These are phyloP conservation scores for Eupithecia insigniata DNA, from an alignment of 2,888 invertebrate genomes.

Conservation along the genomic window DNA sequence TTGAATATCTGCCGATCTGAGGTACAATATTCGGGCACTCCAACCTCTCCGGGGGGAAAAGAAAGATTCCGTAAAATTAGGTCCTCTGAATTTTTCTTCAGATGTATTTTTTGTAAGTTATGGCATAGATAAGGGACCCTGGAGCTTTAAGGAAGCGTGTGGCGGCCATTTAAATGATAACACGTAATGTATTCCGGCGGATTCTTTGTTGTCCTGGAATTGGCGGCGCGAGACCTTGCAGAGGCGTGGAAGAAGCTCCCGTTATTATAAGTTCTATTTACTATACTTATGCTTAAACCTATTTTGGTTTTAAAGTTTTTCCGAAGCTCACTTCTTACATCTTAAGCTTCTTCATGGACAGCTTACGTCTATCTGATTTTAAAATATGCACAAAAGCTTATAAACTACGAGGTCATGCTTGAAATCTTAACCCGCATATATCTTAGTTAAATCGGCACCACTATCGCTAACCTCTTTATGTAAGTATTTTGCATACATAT, in stretches of 20 bases:
- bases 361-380: background rate
- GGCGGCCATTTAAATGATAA: constrained; percentile 40
- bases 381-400: background rate
- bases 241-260: background rate
- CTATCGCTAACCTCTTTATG: constrained; percentile 18
- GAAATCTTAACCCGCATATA: background rate
- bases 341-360: background rate
- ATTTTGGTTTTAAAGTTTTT: background rate
- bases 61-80: constrained; percentile 34
- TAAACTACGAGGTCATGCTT: background rate
- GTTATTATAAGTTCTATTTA: background rate
- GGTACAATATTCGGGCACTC: constrained; percentile 17
- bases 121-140: constrained; percentile 34
- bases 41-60: constrained; percentile 10
- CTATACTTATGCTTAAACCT: background rate
- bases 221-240: constrained; percentile 7
- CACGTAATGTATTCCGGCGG: constrained; percentile 28
- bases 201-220: constrained; percentile 12
- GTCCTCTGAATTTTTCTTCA: constrained; percentile 30
- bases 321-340: background rate
- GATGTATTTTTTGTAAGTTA: constrained; percentile 38
- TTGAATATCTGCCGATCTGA: constrained; percentile 14
- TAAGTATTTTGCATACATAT: constrained; percentile 28
- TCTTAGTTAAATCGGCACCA: constrained; percentile 5
- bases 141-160: constrained; percentile 30